A percentile compares a stretch with the other conserved stretches of the same genome.
phyloP scores from a whole-genome alignment of 1,140 invertebrate species.

The Brachystomella parvula region DNA sequence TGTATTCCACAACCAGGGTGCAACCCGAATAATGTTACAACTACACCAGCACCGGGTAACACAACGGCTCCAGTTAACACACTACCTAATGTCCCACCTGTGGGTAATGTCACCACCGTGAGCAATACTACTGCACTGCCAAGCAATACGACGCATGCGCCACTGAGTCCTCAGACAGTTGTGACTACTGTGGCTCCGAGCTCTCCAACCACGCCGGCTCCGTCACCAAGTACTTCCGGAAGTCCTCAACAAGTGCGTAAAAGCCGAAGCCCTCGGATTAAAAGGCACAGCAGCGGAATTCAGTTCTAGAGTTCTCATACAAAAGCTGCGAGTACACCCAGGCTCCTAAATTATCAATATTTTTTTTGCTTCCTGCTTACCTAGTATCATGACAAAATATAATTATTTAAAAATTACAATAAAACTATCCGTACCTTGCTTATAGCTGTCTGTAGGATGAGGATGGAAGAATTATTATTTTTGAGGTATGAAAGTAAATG shows the following conservation, averaged over 20 bases:
- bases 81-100: not conserved
- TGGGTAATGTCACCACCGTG: not conserved
- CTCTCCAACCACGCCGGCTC: not conserved
- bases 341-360: too few species aligned
- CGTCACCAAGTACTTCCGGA: not conserved
- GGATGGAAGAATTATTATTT: too few species aligned
- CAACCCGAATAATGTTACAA: slow-evolving; percentile 4
- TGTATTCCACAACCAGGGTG: slow-evolving; percentile 21
- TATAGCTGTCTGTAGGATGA: too few species aligned
- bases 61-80: not conserved
- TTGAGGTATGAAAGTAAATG: too few species aligned
- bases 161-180: too few species aligned
- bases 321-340: too few species aligned
- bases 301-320: too few species aligned
- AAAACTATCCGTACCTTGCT: too few species aligned
- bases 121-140: not conserved
- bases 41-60: not conserved
- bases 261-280: not conserved
- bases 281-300: not conserved
- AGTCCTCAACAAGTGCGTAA: not conserved
- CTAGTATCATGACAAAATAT: too few species aligned
- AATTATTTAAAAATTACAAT: too few species aligned
- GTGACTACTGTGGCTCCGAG: not conserved
- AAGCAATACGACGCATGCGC: not conserved
- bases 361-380: too few species aligned